A percentile compares a stretch with the other conserved stretches of the same genome.
Evolutionary conservation across 2,888 invertebrate species (phyloP).

Genomic region (Abscondita cerata): DNA sequence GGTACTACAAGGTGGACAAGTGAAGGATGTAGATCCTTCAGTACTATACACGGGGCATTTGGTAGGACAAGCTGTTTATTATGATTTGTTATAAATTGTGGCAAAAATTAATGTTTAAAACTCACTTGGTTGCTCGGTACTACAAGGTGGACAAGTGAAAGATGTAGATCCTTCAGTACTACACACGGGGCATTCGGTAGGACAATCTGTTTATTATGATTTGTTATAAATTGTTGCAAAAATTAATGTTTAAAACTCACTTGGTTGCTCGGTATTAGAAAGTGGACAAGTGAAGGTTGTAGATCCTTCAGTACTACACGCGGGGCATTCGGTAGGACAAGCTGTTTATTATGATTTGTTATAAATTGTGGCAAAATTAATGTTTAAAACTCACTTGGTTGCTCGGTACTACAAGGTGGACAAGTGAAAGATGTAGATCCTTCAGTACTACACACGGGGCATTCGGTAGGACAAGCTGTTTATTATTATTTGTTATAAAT

Average conservation of each 20-base stretch:
- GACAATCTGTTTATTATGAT: neutral
- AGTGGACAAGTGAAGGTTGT: neutral
- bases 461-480: conserved; percentile 7
- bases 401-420: neutral
- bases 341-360: neutral
- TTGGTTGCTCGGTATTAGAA: too few relatives aligned
- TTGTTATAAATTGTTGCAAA: too few relatives aligned
- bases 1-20: conserved; percentile 1
- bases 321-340: conserved; percentile 14
- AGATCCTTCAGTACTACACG: conserved; percentile 13
- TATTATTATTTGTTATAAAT: neutral
- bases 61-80: conserved; percentile 1
- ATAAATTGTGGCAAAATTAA: too few relatives aligned
- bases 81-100: neutral
- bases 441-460: conserved; percentile 1
- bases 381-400: neutral
- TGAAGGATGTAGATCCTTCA: neutral
- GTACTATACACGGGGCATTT: neutral
- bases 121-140: too few relatives aligned
- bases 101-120: too few relatives aligned
- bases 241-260: too few relatives aligned
- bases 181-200: too few relatives aligned
- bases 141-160: neutral
- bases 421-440: neutral
- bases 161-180: too few relatives aligned